Conservation (phyloP, 2,888 invertebrate genomes). For the Agrochola macilenta region DNA sequence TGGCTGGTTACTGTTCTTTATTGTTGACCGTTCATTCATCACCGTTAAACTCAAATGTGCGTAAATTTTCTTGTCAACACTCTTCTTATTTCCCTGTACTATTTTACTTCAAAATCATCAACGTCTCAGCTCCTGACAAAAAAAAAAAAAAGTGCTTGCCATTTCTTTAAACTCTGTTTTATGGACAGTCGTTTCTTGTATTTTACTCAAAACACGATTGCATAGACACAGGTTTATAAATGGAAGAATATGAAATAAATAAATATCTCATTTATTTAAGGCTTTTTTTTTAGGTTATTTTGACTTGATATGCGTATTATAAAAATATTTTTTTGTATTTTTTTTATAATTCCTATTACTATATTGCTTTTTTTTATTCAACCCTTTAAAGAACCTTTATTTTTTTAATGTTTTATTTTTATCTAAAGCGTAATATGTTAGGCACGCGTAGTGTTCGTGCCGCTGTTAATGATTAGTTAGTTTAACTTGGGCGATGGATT, state of each 20-base stretch:
- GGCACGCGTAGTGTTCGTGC: slow-evolving; percentile 46
- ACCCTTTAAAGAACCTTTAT: background rate
- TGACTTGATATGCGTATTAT: background rate
- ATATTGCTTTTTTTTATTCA: background rate
- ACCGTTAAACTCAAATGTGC: background rate
- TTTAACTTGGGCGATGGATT: background rate
- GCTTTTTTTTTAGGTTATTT: slow-evolving; percentile 3
- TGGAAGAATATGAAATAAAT: slow-evolving; percentile 6
- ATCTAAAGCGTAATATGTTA: background rate
- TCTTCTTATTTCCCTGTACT: background rate
- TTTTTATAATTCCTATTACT: slow-evolving; percentile 8
- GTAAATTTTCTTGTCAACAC: background rate
- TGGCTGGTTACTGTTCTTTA: background rate
- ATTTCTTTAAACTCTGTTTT: no score
- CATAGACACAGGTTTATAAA: slow-evolving; percentile 10
- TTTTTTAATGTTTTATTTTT: background rate
- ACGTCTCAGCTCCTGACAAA: slow-evolving; percentile 9
- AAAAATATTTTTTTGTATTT: slow-evolving; percentile 27
- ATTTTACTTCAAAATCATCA: background rate
- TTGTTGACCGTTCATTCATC: background rate
- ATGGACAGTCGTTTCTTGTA: background rate
- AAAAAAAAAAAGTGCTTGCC: background rate
- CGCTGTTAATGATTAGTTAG: background rate
- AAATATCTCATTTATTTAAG: slow-evolving; percentile 4
- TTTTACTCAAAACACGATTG: slow-evolving; percentile 30